phyloP scores from a whole-genome alignment of 2,797 vertebrate genomes.

The Hypotaenidia okinawae region DNA sequence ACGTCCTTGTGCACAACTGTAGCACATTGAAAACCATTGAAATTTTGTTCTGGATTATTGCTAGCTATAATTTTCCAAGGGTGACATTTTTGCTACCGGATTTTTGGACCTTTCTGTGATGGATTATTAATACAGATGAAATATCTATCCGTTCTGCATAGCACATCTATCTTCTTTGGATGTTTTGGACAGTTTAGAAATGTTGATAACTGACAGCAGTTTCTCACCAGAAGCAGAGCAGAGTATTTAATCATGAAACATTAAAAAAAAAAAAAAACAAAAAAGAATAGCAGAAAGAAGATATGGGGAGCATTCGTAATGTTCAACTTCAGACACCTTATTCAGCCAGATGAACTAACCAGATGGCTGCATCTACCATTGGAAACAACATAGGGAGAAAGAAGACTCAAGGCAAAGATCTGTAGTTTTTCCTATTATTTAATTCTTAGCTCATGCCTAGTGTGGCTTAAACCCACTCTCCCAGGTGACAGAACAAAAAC shows the following conservation, averaged over 20 bases:
- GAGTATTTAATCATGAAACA: not conserved
- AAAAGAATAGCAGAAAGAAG: not conserved
- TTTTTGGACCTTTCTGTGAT: not conserved
- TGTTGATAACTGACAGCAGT: slow-evolving; percentile 24
- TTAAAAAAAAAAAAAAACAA: not conserved
- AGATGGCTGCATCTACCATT: not conserved
- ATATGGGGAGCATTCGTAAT: not conserved
- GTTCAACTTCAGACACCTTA: not conserved
- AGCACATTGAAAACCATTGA: not conserved
- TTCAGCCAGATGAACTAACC: not conserved
- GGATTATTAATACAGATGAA: slow-evolving; percentile 5
- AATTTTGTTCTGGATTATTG: not conserved
- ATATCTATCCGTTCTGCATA: not conserved
- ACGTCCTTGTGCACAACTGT: not conserved
- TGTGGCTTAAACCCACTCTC: not conserved
- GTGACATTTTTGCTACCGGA: not conserved
- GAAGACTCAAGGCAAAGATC: not conserved
- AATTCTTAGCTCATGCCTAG: not conserved
- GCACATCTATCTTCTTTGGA: slow-evolving; percentile 21
- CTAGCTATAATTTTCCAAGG: not conserved
- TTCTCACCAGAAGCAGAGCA: slow-evolving; percentile 7
- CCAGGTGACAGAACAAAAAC: not conserved
- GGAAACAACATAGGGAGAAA: not conserved
- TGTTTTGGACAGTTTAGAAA: slow-evolving; percentile 16
- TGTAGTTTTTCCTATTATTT: not conserved